phyloP scores from a whole-genome alignment of 2,888 invertebrate species.

The Tigriopus californicus region DNA sequence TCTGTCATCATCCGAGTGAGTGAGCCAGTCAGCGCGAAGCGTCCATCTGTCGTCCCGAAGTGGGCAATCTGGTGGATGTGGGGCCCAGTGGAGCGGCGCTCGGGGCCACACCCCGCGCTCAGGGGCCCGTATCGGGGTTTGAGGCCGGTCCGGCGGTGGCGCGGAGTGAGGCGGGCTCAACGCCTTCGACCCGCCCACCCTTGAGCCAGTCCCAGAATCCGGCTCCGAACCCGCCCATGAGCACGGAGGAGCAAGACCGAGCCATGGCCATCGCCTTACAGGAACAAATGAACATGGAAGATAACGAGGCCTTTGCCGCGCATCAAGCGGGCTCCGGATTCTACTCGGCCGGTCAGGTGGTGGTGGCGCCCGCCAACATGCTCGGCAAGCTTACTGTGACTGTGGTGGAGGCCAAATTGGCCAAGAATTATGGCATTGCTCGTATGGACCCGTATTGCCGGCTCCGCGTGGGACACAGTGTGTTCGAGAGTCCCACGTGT shows the following conservation, averaged over 20 bases:
- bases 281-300: constrained; percentile 23
- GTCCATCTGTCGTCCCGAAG: no score
- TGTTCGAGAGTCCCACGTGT: constrained; percentile 88
- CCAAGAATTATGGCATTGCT: constrained; percentile 70
- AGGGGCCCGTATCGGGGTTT: no score
- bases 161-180: neutral
- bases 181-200: neutral
- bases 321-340: neutral
- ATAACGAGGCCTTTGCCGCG: neutral
- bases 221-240: no score
- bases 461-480: constrained; percentile 73
- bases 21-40: no score
- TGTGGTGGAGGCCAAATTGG: constrained; percentile 22
- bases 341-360: neutral
- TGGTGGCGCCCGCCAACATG: neutral
- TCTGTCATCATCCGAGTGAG: no score
- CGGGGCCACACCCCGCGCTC: no score
- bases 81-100: no score
- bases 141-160: no score
- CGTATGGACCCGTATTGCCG: constrained; percentile 93
- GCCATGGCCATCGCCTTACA: constrained; percentile 26
- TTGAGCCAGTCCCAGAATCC: neutral
- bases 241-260: constrained; percentile 13
- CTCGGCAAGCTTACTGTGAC: constrained; percentile 6
- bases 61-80: no score